Conservation (phyloP, 2,888 invertebrate genomes). For the Panzeria rudis region DNA sequence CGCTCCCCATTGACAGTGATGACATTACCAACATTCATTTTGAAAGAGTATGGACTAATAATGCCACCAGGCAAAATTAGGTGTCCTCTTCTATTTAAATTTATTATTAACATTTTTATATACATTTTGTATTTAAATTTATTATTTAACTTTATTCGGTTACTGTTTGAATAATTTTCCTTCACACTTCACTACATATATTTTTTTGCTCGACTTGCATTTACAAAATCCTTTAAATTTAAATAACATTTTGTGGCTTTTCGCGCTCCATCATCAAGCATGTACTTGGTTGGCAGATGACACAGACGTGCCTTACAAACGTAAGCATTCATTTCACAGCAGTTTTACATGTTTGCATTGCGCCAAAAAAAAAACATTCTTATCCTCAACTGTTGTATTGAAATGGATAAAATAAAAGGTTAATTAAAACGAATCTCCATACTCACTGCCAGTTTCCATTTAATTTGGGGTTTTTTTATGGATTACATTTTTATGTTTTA, state of each 20-base stretch:
- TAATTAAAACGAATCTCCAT: constrained; percentile 59
- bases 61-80: too few relatives aligned
- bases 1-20: too few relatives aligned
- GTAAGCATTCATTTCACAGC: not conserved
- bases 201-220: constrained; percentile 32
- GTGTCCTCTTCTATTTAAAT: too few relatives aligned
- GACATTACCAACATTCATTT: too few relatives aligned
- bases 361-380: not conserved
- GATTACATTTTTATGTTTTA: constrained; percentile 9
- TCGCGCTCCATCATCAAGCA: constrained; percentile 38
- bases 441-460: constrained; percentile 5
- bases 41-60: too few relatives aligned
- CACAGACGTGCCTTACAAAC: not conserved
- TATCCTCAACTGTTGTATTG: constrained; percentile 25
- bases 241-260: constrained; percentile 61
- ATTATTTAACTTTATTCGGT: not conserved
- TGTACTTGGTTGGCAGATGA: constrained; percentile 22
- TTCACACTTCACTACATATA: constrained; percentile 12
- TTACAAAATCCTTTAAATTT: constrained; percentile 45
- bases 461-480: constrained; percentile 3
- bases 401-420: constrained; percentile 43
- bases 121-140: not conserved
- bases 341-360: constrained; percentile 41
- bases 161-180: not conserved
- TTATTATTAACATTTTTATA: too few relatives aligned